Base-by-base conservation (phyloP, 1,140 invertebrate species). In the Ceratitis capitata region DNA sequence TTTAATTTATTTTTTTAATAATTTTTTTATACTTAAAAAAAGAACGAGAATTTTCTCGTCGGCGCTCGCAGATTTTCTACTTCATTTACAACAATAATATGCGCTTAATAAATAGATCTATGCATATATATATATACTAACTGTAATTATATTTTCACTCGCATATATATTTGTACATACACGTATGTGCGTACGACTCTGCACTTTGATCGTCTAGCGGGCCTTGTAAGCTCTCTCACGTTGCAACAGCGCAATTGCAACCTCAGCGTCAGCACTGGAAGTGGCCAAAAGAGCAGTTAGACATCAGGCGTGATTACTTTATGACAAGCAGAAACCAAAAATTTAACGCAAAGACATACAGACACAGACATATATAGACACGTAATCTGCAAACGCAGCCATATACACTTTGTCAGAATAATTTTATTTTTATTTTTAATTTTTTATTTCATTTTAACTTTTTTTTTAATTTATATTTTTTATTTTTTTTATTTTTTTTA, bases 281-380 rank as follows among this genome's bases (percentile, higher is more conserved):
- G 58, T 23, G 32, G 14, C 23, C 14, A 64, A 58, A 45, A 64
- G 56, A 84, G 56, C 39, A 51, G 83, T 69, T 84, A 61, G 42
- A 56, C 58, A 64, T 84, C 83, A 32, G 23, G 83, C 58, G 58
- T 84, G 83, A 84, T 84, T 84, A 84, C 58, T 58, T 64, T 84
- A 64, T 84, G 83, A 84, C 83, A 84, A 69, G 83, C 58, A 39
- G 49, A 69, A 84, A 84, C 69, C n/a, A n/a, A 84, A 84, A 69
- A 84, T 42, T 45, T 84, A 49, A 32, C 23, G 16, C n/a, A 69
- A 64, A 49, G 10, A 47, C 23, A 84, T 0, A 39, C 6, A 42
- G 4, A 69, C 19, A 69, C 35, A 2, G 2, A n/a, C 9, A 32
- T 3, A 64, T 14, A 32, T 64, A 29, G 14, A 64, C 3, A 3